Evolutionary conservation across 2,113 vertebrate genomes (phyloP), one percentile per base, ranked within the genome.

Genomic region (Coturnix japonica): DNA sequence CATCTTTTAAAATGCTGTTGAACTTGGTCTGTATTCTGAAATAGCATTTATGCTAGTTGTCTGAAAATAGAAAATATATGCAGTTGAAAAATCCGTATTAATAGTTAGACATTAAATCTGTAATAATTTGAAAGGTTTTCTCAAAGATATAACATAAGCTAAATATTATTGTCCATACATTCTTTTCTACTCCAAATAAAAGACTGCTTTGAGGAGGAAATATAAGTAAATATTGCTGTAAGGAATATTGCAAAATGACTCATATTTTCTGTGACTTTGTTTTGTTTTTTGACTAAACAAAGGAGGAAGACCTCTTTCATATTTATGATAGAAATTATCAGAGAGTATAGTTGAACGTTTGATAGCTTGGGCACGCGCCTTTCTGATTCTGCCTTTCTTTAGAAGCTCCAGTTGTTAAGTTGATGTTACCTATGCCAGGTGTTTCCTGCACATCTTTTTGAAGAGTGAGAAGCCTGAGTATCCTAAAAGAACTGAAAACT

Each of bases 1-100:
- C 17, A 35, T 81, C 25, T 97, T 87, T 87, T 21, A 79, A 89
- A 44, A 13, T 13, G 6, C 31, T 51, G 1, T 81, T 69, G 30
- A 9, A 33, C 22, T 84, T 74, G 4, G 17, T 78, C 77, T 18
- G 64, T 91, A 60, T 60, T 77, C 37, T 87, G 33, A 43, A 12
- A 91, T 84, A 44, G 23, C 16, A 85, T 81, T 86, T 87, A 77
- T 75, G 74, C 69, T 33, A 76, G 85, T 81, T 92, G n/a, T 60
- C 46, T 91, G 61, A 74, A 67, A 35, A 51, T 25, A 18, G 25
- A 87, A 80, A 87, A 43, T 72, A 16, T 69, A 23, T 2, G 35
- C 72, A 83, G 33, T 26, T 89, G 66, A 92, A 88, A 82, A 65
- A 41, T 21, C 65, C 39, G 8, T 47, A n/a, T 16, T 37, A 35